Conservation (phyloP, 2,888 invertebrate species). For the Pseudococcus viburni region DNA sequence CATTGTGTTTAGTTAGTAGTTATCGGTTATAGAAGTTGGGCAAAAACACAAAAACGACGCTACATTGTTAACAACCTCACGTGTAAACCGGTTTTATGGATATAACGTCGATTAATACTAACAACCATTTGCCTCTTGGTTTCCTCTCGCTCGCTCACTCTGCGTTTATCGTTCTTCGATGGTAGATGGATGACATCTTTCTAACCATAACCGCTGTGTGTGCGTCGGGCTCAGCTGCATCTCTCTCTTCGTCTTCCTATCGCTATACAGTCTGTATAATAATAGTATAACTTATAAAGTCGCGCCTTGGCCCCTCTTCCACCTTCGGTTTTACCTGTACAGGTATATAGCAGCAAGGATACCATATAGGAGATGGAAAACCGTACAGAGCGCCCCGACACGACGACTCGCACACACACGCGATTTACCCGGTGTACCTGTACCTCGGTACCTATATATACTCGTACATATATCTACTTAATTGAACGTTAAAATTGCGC, state of each 20-base stretch:
- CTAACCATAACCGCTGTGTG: conserved; percentile 4
- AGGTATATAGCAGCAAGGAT: conserved; percentile 2
- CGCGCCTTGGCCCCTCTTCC: not conserved
- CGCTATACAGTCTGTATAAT: not conserved
- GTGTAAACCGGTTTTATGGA: conserved; percentile 32
- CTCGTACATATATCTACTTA: not conserved
- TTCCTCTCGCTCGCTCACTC: not conserved
- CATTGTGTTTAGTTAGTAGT: not conserved
- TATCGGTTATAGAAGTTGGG: not conserved
- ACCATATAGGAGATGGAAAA: not conserved
- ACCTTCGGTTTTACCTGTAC: not conserved
- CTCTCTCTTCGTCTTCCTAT: not conserved
- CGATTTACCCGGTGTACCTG: not conserved
- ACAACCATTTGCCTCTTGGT: conserved; percentile 30
- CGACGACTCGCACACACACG: not conserved
- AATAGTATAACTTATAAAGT: no score
- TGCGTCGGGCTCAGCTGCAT: not conserved
- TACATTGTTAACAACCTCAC: conserved; percentile 35
- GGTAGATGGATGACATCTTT: conserved; percentile 5
- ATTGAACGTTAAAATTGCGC: conserved; percentile 47
- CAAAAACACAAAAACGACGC: conserved; percentile 28
- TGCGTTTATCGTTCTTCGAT: not conserved
- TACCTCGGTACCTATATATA: not conserved
- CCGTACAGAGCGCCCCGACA: not conserved
- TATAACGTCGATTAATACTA: conserved; percentile 39